Base-by-base conservation (phyloP, 2,797 vertebrate genomes). In the Gorsachius magnificus region DNA sequence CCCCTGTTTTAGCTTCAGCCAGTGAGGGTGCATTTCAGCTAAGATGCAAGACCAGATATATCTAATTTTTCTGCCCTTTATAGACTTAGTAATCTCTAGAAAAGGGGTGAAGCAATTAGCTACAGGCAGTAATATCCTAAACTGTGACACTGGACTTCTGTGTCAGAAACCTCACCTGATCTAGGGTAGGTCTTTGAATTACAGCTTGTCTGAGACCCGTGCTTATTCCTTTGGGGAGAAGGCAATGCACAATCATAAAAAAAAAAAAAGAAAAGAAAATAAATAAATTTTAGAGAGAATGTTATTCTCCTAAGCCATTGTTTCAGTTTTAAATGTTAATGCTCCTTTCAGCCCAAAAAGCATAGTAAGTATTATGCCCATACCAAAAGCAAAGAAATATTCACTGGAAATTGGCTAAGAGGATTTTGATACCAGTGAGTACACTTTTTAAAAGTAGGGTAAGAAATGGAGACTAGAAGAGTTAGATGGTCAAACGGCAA, bases 281-380 rank as follows among this genome's bases (percentile, higher is more conserved):
- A 41, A 41, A 41, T 14, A 46, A 18, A 46, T 38, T 54, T 61
- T 56, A 75, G 22, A 82, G 8, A 35, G 8, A 5, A 60, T 28
- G 8, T 31, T 80, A 74, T 74, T 85, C 28, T 77, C 11, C 26
- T 35, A n/a, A 94, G 16, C 28, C 24, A 58, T 22, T 92, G 54
- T 86, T 90, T 92, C 66, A 90, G 56, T 82, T 92, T 79, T 76
- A 76, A 76, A 64, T n/a, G 16, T 41, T 82, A 90, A 89, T 79
- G 31, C 10, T 86, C 11, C 35, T 83, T 90, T 87, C 53, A 77
- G 82, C 11, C 36, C 53, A 79, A 95, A 90, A 2, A 66, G 25
- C 14, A 24, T 19, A 80, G 35, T 33, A 54, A 83, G 25, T 71
- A 70, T 38, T 61, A 70, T 12, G 22, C 13, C 36, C 18, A 28